Conservation (phyloP, 2,113 vertebrate genomes). For the Clarias magur region DNA sequence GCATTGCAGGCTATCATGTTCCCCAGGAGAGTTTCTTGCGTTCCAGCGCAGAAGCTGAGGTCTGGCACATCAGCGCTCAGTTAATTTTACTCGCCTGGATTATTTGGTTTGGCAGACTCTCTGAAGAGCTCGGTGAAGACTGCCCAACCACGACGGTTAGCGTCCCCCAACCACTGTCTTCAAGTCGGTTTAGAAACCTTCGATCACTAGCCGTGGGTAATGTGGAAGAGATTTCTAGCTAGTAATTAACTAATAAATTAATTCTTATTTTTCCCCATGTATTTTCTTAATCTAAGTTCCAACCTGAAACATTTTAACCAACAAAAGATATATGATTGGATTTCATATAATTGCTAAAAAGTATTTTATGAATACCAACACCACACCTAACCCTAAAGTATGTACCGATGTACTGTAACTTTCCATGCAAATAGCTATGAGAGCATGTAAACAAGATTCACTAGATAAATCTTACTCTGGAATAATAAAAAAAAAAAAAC, state of each 20-base stretch:
- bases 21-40: conserved; percentile 48
- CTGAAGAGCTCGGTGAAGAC: conserved; percentile 67
- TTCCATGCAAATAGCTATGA: neutral
- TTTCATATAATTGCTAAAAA: too few species aligned
- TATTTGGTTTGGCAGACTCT: conserved; percentile 80
- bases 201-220: conserved; percentile 63
- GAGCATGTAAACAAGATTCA: neutral
- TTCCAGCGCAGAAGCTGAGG: conserved; percentile 80
- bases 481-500: neutral
- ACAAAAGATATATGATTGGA: neutral
- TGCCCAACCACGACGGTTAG: conserved; percentile 48
- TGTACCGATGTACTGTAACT: neutral
- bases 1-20: conserved; percentile 39
- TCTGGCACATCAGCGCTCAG: conserved; percentile 75
- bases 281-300: neutral
- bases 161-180: conserved; percentile 44
- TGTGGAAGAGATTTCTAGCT: conserved; percentile 15
- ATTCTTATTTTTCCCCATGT: neutral
- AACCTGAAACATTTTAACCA: neutral
- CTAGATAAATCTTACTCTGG: neutral
- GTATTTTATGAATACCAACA: neutral
- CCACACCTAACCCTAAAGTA: neutral
- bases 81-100: conserved; percentile 80
- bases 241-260: conserved; percentile 4
- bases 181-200: conserved; percentile 69